phyloP scores from a whole-genome alignment of 2,797 vertebrate species.

The Neoniphon sammara region DNA sequence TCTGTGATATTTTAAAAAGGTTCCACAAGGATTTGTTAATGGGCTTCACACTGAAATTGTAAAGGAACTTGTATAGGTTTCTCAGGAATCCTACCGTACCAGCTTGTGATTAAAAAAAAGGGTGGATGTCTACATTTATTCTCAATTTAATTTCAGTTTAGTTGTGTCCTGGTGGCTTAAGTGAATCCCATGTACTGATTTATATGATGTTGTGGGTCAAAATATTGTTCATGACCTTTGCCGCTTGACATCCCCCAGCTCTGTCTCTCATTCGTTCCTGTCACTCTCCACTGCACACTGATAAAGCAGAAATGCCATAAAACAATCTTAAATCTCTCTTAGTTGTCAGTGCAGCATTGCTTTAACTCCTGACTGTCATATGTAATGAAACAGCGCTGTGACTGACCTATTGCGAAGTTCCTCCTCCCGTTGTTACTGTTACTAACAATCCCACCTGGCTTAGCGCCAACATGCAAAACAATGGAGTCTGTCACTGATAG shows the following conservation, averaged over 20 bases:
- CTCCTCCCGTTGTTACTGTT: constrained; percentile 25
- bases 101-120: neutral
- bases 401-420: constrained; percentile 34
- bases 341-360: constrained; percentile 8
- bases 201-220: constrained; percentile 19
- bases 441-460: constrained; percentile 42
- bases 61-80: constrained; percentile 46
- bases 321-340: constrained; percentile 41
- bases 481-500: constrained; percentile 39
- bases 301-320: constrained; percentile 43
- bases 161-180: neutral
- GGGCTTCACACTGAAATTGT: constrained; percentile 50
- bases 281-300: constrained; percentile 19
- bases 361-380: constrained; percentile 14
- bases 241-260: constrained; percentile 15
- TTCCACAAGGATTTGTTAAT: constrained; percentile 51
- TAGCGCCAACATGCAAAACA: constrained; percentile 48
- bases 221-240: constrained; percentile 46
- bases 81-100: constrained; percentile 19
- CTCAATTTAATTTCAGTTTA: constrained; percentile 28
- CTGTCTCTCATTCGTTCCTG: constrained; percentile 11
- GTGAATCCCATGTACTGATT: too few species aligned
- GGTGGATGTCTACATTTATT: constrained; percentile 30
- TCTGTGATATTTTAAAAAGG: constrained; percentile 48
- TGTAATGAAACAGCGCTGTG: constrained; percentile 23